Evolutionary conservation across 2,888 invertebrate species (phyloP), one percentile per base, ranked within the genome.

Genomic region (Dione juno): DNA sequence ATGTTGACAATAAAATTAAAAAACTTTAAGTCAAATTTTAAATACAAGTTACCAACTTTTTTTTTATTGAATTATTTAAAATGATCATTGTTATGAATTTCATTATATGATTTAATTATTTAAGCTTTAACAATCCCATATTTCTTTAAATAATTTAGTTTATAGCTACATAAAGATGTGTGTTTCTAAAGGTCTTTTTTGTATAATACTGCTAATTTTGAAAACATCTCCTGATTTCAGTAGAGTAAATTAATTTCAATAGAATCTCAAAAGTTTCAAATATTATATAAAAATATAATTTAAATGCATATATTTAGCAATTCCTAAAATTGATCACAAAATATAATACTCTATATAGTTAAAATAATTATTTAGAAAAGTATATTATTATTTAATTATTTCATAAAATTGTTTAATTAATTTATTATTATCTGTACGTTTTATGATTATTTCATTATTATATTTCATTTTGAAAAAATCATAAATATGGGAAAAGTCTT

Each of bases 191-290:
- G 5, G 5, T 28, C 2, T 19, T 57, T 16, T 57, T 40, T 16
- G 14, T 45, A 35, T 61, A 61, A 61, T 61, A 61, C 61, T 61
- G 61, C 7, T 16, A 61, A 61, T 61, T 61, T 61, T 16, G 28
- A 61, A 13, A 9, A 7, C 21, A 37, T 57, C 10, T 57, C 37
- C 16, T 37, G 11, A 54, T 54, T 35, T 54, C 14, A 54, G 2
- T 40, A 37, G 1, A 37, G 16, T 57, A 11, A 37, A 16, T 40
- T 0, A 50, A 57, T 57, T 37, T 16, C 35, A 35, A 54, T 37
- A 54, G 16, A 54, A 37, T 54, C 54, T 54, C n/a, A 7, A 37
- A 35, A 54, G n/a, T 14, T 7, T 53, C 8, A 14, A 52, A 52
- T 52, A 54, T n/a, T 8, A 14, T 53, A 35, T 3, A 53, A 28